Evolutionary conservation across 2,888 invertebrate species (phyloP), one percentile per base, ranked within the genome.

Genomic region (Nomada goodeniana): DNA sequence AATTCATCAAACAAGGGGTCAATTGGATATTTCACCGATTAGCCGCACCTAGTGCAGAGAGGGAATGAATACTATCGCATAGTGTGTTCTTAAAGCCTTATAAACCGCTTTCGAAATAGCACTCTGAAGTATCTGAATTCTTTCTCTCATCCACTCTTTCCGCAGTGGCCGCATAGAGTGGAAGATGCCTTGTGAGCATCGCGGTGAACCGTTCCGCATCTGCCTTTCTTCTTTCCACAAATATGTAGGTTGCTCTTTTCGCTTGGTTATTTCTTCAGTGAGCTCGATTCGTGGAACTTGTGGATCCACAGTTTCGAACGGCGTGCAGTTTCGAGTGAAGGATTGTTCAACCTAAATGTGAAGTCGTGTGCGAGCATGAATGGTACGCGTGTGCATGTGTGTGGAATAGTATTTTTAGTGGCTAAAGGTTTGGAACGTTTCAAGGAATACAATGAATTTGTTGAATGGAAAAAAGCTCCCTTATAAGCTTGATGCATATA

Each of bases 21-120:
- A 11, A 47, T 47, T 15, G 47, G 13, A 3, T 3, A 47, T 15
- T 11, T 47, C 3, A 47, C 47, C 13, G 47, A 15, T 13, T 47
- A 47, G 47, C 47, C 47, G 10, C 15, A 11, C 13, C 47, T 47
- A 3, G 20, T 13, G 20, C 29, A 71, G 63, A 68, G 71, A 63
- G 18, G 20, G 55, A 20, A 29, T 29, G 23, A 70, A 67, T 64
- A 65, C 64, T 78, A 78, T 64, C 64, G 55, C 47, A 9, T 18
- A 18, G 29, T 36, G 26, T 82, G 64, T 75, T 78, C 69, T 73
- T 23, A 68, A 47, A 78, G 64, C 68, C 64, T 73, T 77, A 64
- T 80, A 77, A 77, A 71, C 77, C 69, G 64, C 79, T 74, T 72
- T 79, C 70, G 79, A 79, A 82, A 67, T 69, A 69, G 13, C 80